phyloP scores from a whole-genome alignment of 2,113 vertebrate species.

The Callipepla squamata region DNA sequence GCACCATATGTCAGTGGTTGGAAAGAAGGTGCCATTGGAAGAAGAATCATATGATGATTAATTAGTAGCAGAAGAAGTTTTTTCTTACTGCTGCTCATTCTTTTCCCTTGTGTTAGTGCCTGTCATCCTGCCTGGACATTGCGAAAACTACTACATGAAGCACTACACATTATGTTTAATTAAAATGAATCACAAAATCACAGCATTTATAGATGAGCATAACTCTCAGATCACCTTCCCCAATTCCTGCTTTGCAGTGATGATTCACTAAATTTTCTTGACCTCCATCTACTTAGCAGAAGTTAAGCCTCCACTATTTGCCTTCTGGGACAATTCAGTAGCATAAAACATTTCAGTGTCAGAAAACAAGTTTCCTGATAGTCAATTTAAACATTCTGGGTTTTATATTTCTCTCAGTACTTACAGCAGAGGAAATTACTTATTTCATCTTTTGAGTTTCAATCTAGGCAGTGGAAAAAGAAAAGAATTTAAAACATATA shows the following conservation, averaged over 20 bases:
- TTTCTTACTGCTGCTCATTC: not conserved
- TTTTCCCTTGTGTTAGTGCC: not conserved
- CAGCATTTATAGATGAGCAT: not conserved
- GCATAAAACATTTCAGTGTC: not conserved
- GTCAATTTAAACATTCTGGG: not conserved
- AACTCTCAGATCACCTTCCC: not conserved
- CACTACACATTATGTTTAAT: not conserved
- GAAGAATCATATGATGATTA: not conserved
- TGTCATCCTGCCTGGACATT: not conserved
- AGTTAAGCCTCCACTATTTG: not conserved
- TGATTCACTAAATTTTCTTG: not conserved
- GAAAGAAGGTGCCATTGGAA: slow-evolving; percentile 14
- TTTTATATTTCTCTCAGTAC: not conserved
- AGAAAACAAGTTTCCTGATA: not conserved
- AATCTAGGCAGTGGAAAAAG: not conserved
- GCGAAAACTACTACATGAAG: not conserved
- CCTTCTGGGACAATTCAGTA: not conserved
- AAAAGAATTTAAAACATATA: not conserved
- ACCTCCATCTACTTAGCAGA: not conserved
- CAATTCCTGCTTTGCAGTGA: not conserved
- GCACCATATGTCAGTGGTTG: slow-evolving; percentile 13
- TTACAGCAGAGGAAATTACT: not conserved
- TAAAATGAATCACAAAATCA: not conserved
- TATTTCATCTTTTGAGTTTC: not conserved
- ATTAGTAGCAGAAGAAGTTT: not conserved